phyloP scores from a whole-genome alignment of 1,140 invertebrate species.

The Caerostris darwini region DNA sequence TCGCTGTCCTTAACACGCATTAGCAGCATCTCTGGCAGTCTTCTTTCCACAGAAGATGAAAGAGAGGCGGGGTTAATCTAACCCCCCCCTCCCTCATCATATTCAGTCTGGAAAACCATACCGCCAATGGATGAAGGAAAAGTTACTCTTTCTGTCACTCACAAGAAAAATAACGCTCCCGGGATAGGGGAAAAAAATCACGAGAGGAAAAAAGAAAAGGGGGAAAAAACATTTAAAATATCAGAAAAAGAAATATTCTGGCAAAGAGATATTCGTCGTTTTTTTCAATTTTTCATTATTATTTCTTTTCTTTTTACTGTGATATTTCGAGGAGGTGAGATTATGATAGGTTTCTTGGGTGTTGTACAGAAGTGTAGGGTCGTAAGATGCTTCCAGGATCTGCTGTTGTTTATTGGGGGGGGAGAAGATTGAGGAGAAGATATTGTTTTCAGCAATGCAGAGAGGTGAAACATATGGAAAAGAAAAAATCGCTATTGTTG shows the following conservation, averaged over 20 bases:
- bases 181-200: neutral
- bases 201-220: neutral
- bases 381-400: neutral
- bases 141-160: neutral
- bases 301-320: no score
- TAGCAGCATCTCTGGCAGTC: neutral
- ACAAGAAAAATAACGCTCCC: neutral
- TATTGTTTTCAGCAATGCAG: neutral
- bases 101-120: conserved; percentile 7
- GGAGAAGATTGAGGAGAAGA: neutral
- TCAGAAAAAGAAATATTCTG: neutral
- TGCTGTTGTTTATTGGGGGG: no score
- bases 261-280: conserved; percentile 11
- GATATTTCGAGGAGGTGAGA: neutral
- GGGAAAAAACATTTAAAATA: neutral
- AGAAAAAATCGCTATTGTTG: no score
- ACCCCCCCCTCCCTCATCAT: neutral
- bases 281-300: neutral
- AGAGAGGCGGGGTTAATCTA: neutral
- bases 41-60: neutral
- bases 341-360: neutral
- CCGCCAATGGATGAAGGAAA: neutral
- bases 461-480: neutral
- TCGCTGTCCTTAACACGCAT: conserved; percentile 30
- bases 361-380: neutral